Evolutionary conservation across 2,113 vertebrate species (phyloP).

Genomic region (Falco punctatus): DNA sequence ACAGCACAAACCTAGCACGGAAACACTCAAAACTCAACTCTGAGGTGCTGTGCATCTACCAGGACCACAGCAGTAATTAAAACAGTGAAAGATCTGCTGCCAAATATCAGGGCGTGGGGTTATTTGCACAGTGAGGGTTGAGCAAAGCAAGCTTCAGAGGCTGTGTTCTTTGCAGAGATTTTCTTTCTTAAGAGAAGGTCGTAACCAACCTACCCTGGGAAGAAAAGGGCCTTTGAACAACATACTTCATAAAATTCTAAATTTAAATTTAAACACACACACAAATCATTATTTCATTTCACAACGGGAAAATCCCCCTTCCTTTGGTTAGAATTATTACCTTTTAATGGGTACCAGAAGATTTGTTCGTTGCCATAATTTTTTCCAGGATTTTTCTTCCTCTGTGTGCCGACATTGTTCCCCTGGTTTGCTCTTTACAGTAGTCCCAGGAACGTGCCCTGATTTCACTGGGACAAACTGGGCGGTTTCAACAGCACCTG

Average conservation of each 20-base stretch:
- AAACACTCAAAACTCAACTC: background rate
- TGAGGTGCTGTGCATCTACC: background rate
- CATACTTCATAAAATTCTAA: background rate
- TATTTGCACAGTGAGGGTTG: background rate
- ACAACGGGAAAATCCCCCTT: background rate
- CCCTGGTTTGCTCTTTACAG: background rate
- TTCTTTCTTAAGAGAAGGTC: background rate
- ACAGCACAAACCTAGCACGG: background rate
- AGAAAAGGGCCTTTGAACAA: slow-evolving; percentile 57
- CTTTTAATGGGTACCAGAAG: slow-evolving; percentile 58
- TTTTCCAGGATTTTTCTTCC: slow-evolving; percentile 36
- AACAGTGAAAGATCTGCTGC: background rate
- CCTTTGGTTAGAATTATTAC: slow-evolving; percentile 21
- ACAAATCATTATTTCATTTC: slow-evolving; percentile 42
- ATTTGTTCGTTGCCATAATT: background rate
- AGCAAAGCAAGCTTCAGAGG: slow-evolving; percentile 23
- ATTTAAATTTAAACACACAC: background rate
- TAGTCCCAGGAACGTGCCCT: background rate
- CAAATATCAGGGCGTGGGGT: background rate
- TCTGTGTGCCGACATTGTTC: background rate
- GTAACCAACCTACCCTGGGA: slow-evolving; percentile 52
- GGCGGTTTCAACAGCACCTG: background rate
- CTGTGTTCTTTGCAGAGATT: background rate
- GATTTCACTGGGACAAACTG: background rate
- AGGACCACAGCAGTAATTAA: background rate